A percentile compares a stretch with the other conserved stretches of the same genome.
Evolutionary conservation across 2,888 invertebrate genomes (phyloP).

Genomic region (Iphiclides podalirius): DNA sequence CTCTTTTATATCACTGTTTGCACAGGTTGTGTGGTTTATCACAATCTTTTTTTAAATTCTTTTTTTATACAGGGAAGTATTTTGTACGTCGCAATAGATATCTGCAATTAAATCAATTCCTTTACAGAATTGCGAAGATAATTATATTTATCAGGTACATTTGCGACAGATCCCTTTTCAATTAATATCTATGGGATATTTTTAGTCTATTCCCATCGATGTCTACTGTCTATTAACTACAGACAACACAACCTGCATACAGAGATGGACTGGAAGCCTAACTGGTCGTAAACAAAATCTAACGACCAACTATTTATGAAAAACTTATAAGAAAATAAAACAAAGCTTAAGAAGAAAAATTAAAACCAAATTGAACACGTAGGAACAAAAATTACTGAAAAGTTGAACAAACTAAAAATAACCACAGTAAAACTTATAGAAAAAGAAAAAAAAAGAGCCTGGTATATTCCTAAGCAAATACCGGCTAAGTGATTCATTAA

Average conservation of each 20-base stretch:
- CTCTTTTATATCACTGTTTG: slow-evolving; percentile 3
- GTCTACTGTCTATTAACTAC: slow-evolving; percentile 12
- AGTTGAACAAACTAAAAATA: too few relatives aligned
- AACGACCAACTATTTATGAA: too few relatives aligned
- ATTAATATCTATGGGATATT: neutral
- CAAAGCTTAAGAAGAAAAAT: neutral
- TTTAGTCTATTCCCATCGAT: neutral
- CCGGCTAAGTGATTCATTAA: neutral
- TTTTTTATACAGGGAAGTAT: neutral
- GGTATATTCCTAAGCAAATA: too few relatives aligned
- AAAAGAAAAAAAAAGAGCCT: too few relatives aligned
- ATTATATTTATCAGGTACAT: slow-evolving; percentile 16
- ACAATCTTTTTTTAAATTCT: neutral
- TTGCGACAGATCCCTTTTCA: slow-evolving; percentile 4
- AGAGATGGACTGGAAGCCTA: neutral
- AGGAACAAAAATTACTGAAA: too few relatives aligned
- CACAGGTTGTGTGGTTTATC: slow-evolving; percentile 10
- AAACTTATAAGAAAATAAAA: neutral
- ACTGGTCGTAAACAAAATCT: too few relatives aligned
- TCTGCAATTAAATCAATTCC: slow-evolving; percentile 12
- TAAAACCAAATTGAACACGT: too few relatives aligned
- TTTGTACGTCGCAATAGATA: neutral
- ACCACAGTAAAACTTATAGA: too few relatives aligned
- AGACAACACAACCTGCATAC: slow-evolving; percentile 12
- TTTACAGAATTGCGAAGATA: neutral